Percentiles rank a stretch among this genome's conserved stretches.
phyloP scores from a whole-genome alignment of 2,113 vertebrate genomes.

The Paratilapia polleni region DNA sequence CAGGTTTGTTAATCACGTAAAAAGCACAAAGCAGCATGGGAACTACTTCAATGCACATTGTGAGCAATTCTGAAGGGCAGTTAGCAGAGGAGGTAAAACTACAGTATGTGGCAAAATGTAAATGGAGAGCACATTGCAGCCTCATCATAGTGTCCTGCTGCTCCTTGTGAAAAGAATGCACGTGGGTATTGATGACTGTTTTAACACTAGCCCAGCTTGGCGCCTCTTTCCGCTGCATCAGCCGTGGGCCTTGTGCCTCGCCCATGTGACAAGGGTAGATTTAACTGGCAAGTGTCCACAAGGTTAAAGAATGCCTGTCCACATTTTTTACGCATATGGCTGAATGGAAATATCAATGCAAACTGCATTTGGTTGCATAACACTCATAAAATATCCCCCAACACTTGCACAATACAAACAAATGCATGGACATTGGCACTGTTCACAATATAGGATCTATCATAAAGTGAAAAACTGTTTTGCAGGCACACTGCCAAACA shows the following conservation, averaged over 20 bases:
- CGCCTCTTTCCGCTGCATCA: slow-evolving; percentile 62
- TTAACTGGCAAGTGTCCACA: slow-evolving; percentile 36
- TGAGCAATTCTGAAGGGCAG: slow-evolving; percentile 11
- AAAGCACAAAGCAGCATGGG: neutral
- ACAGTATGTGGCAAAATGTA: slow-evolving; percentile 19
- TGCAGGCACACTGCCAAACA: slow-evolving; percentile 24
- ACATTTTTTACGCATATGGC: slow-evolving; percentile 14
- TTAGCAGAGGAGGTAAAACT: neutral
- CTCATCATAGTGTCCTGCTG: neutral
- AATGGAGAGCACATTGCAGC: slow-evolving; percentile 11
- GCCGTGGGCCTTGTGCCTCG: slow-evolving; percentile 41
- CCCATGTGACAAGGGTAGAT: slow-evolving; percentile 54
- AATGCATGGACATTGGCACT: neutral
- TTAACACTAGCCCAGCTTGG: slow-evolving; percentile 48
- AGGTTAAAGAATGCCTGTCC: slow-evolving; percentile 27
- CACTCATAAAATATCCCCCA: slow-evolving; percentile 11
- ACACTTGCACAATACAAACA: neutral
- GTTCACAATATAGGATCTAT: neutral
- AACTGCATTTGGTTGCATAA: slow-evolving; percentile 37
- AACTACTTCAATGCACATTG: slow-evolving; percentile 3
- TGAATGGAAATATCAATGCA: slow-evolving; percentile 62
- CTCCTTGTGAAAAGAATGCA: slow-evolving; percentile 27
- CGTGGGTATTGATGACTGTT: slow-evolving; percentile 52
- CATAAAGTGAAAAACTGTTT: slow-evolving; percentile 30
- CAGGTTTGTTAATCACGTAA: slow-evolving; percentile 21